Evolutionary conservation across 2,888 invertebrate species (phyloP).

Genomic region (Xylota sylvarum): DNA sequence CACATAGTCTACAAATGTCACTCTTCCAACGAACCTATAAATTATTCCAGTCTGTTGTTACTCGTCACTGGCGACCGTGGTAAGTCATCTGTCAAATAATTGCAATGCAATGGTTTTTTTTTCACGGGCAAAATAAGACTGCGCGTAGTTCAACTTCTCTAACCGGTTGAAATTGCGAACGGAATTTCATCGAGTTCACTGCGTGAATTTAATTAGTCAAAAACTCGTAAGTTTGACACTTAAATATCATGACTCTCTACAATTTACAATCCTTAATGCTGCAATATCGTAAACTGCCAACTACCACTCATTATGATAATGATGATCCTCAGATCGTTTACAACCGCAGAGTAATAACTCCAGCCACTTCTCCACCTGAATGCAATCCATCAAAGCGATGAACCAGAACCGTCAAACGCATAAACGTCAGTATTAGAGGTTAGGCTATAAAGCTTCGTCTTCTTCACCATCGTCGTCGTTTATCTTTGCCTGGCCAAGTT

Average conservation of each 20-base stretch:
- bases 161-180: conserved; percentile 52
- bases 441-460: conserved; percentile 54
- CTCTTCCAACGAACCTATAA: conserved; percentile 60
- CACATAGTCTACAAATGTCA: conserved; percentile 69
- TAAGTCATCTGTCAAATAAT: conserved; percentile 60
- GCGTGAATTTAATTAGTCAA: conserved; percentile 58
- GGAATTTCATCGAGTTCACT: conserved; percentile 12
- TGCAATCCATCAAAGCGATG: conserved; percentile 63
- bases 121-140: conserved; percentile 4
- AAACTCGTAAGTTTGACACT: conserved; percentile 60
- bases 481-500: conserved; percentile 30
- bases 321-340: conserved; percentile 57
- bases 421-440: conserved; percentile 63
- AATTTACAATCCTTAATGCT: conserved; percentile 53
- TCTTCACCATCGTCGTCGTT: conserved; percentile 19
- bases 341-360: conserved; percentile 49
- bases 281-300: conserved; percentile 35
- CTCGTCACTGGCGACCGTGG: conserved; percentile 46
- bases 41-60: conserved; percentile 53
- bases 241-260: conserved; percentile 45
- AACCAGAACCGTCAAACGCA: conserved; percentile 68
- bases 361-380: conserved; percentile 57
- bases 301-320: conserved; percentile 42
- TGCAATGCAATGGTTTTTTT: neutral
- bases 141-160: neutral